Conservation (phyloP, 2,113 vertebrate genomes). For the Acanthochromis polyacanthus region DNA sequence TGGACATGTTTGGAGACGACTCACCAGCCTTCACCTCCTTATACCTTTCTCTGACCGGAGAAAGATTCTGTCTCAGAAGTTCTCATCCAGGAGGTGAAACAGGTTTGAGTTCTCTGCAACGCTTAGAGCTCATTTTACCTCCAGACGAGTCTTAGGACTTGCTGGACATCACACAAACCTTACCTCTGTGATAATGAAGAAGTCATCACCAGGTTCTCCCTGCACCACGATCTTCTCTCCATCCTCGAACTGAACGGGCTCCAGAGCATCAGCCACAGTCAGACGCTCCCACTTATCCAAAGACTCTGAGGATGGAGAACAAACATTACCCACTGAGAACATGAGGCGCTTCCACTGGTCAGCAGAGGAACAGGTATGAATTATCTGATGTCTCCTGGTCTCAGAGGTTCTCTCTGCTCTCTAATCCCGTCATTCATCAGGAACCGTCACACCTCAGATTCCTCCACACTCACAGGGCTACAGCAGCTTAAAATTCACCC, state of each 20-base stretch:
- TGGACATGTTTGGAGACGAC: too few relatives aligned
- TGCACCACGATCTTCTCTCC: constrained; percentile 98
- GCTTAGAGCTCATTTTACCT: too few relatives aligned
- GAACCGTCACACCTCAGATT: constrained; percentile 38
- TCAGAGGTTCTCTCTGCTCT: background rate
- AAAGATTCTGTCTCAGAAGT: too few relatives aligned
- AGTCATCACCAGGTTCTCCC: constrained; percentile 94
- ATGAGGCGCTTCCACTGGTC: constrained; percentile 6
- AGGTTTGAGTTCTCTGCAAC: too few relatives aligned
- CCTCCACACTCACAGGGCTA: background rate
- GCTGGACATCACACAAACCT: background rate
- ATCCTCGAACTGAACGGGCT: constrained; percentile 97
- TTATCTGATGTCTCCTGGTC: background rate
- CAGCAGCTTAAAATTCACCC: constrained; percentile 45
- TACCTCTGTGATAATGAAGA: constrained; percentile 99
- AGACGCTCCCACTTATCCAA: constrained; percentile 98
- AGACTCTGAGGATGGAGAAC: constrained; percentile 86
- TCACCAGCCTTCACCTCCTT: too few relatives aligned
- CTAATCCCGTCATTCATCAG: constrained; percentile 66
- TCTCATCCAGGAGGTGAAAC: too few relatives aligned
- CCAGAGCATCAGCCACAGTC: constrained; percentile 95
- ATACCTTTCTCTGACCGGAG: too few relatives aligned
- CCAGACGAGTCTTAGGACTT: too few relatives aligned
- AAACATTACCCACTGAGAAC: constrained; percentile 7
- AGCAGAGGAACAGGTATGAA: background rate